phyloP scores from a whole-genome alignment of 2,888 invertebrate genomes.

The Rhagophthalmus giganteus region DNA sequence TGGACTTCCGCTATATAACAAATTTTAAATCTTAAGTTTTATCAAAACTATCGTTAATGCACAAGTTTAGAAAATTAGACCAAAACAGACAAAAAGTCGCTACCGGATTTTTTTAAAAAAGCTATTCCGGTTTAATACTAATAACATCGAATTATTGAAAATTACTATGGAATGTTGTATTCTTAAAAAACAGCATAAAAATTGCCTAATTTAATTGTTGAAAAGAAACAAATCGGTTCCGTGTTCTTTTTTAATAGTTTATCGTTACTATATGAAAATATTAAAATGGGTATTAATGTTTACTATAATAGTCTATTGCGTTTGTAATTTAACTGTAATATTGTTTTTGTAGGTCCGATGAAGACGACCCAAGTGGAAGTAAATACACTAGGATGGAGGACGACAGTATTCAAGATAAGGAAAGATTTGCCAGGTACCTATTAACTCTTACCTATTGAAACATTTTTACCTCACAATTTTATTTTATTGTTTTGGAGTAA shows the following conservation, averaged over 20 bases:
- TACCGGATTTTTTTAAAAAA: background rate
- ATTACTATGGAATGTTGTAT: conserved; percentile 23
- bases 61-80: no score
- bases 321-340: conserved; percentile 19
- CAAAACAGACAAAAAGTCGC: no score
- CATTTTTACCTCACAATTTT: no score
- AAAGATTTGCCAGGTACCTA: conserved; percentile 89
- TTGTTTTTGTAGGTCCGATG: conserved; percentile 70
- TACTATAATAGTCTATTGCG: conserved; percentile 17
- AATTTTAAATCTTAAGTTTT: no score
- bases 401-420: conserved; percentile 94
- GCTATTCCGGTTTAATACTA: no score
- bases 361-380: conserved; percentile 81
- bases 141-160: conserved; percentile 23
- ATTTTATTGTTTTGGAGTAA: conserved; percentile 1
- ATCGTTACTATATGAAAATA: conserved; percentile 17
- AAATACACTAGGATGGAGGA: conserved; percentile 90
- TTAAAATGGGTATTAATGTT: conserved; percentile 23
- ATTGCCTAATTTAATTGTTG: conserved; percentile 16
- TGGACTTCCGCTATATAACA: no score
- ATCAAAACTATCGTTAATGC: no score
- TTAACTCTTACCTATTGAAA: conserved; percentile 43
- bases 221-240: conserved; percentile 25
- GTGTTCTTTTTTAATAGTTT: conserved; percentile 11
- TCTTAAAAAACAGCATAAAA: conserved; percentile 17